phyloP scores from a whole-genome alignment of 2,797 vertebrate species.

The Valencia hispanica region DNA sequence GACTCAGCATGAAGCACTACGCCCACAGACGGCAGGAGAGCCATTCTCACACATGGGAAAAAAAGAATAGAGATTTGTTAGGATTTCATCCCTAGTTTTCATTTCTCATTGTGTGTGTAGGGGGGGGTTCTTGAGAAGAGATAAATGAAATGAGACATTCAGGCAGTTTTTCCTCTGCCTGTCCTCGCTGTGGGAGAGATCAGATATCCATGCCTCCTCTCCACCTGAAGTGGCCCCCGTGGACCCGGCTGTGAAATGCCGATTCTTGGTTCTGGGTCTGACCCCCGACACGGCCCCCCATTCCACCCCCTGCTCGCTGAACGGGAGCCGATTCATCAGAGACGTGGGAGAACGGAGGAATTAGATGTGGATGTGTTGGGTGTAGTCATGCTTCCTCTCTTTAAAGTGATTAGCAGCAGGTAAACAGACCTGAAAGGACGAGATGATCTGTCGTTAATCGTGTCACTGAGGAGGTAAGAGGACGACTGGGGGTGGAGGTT shows the following conservation, averaged over 20 bases:
- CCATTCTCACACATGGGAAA: slow-evolving; percentile 28
- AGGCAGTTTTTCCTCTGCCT: slow-evolving; percentile 7
- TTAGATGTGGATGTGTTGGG: slow-evolving; percentile 39
- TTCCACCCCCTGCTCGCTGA: neutral
- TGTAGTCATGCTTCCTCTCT: slow-evolving; percentile 39
- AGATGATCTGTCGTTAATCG: slow-evolving; percentile 35
- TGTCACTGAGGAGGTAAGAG: too few species aligned
- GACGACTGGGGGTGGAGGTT: too few species aligned
- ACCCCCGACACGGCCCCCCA: neutral
- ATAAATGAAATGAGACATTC: slow-evolving; percentile 22
- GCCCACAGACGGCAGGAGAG: slow-evolving; percentile 59
- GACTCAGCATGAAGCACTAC: slow-evolving; percentile 63
- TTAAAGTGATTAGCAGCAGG: slow-evolving; percentile 49
- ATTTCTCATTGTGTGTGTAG: neutral
- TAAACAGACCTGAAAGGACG: slow-evolving; percentile 41
- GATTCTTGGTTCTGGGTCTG: slow-evolving; percentile 61
- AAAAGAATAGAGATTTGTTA: slow-evolving; percentile 35
- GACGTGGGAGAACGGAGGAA: slow-evolving; percentile 18
- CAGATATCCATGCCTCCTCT: slow-evolving; percentile 48
- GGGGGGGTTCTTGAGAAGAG: neutral
- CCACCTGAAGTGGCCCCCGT: slow-evolving; percentile 46
- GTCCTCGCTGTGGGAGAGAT: slow-evolving; percentile 33
- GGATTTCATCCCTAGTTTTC: neutral
- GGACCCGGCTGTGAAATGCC: slow-evolving; percentile 57
- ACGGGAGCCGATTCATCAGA: slow-evolving; percentile 35